Conservation (phyloP, 2,797 vertebrate species). For the Enteromius trimaculatus region DNA sequence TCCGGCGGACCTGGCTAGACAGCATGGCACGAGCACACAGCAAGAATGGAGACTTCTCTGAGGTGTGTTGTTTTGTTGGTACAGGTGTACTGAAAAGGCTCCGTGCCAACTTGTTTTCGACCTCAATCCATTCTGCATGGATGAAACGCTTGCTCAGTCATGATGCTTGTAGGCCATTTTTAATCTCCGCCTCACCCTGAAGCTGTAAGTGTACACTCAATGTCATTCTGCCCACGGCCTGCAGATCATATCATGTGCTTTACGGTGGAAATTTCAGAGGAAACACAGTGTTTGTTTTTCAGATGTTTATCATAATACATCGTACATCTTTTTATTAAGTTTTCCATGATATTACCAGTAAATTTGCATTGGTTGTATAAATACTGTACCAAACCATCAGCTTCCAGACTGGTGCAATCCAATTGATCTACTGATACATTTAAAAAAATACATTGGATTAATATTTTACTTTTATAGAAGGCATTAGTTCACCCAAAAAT, state of each 20-base stretch:
- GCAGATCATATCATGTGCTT: background rate
- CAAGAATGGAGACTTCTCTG: constrained; percentile 93
- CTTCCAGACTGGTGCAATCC: background rate
- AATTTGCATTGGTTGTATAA: background rate
- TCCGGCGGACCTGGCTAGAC: constrained; percentile 95
- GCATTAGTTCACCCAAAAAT: background rate
- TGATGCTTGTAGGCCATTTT: background rate
- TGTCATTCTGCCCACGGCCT: background rate
- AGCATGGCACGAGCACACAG: constrained; percentile 97
- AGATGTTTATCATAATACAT: background rate
- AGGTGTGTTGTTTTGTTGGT: constrained; percentile 77
- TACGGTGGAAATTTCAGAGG: background rate
- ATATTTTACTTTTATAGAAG: background rate
- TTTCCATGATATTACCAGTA: background rate
- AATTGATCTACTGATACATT: background rate
- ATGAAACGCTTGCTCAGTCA: background rate
- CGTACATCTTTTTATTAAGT: background rate
- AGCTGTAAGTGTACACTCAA: background rate
- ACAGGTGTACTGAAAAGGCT: background rate
- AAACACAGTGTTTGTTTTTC: background rate
- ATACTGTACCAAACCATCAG: background rate
- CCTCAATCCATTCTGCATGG: background rate
- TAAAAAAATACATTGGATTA: background rate
- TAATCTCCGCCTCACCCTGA: background rate
- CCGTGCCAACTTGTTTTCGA: background rate